phyloP scores from a whole-genome alignment of 2,888 invertebrate genomes.

The Diplolepis rosae region DNA sequence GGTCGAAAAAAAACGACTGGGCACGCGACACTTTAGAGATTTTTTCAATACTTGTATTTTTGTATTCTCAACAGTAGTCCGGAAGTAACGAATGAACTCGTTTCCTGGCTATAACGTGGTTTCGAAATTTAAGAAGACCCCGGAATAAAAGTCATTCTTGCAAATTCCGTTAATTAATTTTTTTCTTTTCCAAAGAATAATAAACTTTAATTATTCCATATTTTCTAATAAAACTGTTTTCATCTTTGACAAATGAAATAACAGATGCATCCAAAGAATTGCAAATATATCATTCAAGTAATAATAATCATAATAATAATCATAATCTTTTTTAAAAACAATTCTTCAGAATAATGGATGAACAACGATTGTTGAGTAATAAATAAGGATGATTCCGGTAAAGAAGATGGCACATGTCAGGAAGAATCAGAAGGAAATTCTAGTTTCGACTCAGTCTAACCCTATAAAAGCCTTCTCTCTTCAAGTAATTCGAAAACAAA shows the following conservation, averaged over 20 bases:
- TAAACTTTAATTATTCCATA: no score
- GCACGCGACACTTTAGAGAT: not conserved
- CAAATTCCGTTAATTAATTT: no score
- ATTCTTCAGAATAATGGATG: constrained; percentile 6
- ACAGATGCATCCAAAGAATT: not conserved
- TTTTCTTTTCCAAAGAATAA: no score
- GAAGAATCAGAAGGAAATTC: not conserved
- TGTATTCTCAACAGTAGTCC: not conserved
- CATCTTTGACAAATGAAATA: not conserved
- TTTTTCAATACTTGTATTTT: not conserved
- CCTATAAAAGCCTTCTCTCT: not conserved
- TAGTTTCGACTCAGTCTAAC: constrained; percentile 1
- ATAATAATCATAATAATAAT: no score
- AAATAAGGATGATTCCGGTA: constrained; percentile 12
- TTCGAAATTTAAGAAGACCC: no score
- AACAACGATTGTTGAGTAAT: not conserved
- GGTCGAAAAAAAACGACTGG: constrained; percentile 7
- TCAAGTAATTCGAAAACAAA: not conserved
- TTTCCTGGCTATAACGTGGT: not conserved
- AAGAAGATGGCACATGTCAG: constrained; percentile 18
- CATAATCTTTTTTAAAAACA: not conserved
- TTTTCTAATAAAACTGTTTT: no score
- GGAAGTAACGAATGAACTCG: constrained; percentile 17
- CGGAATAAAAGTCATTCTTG: not conserved
- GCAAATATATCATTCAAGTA: not conserved